Conservation (phyloP, 1,140 invertebrate species). For the Centruroides vittatus region DNA sequence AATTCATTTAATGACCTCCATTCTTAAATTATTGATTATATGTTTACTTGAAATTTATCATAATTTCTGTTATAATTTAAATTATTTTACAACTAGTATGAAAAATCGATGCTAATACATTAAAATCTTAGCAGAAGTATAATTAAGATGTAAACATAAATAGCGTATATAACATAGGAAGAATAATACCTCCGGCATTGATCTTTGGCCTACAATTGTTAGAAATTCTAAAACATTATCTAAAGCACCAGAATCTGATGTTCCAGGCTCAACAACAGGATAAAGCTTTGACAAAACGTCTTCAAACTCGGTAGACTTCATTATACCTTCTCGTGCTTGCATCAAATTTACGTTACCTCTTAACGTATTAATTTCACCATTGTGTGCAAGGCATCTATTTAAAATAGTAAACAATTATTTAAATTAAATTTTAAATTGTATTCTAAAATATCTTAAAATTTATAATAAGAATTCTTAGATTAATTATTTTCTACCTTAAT, state of each 20-base stretch:
- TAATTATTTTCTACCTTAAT: constrained; percentile 50
- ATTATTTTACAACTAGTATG: no score
- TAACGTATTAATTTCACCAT: constrained; percentile 98
- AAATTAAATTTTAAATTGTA: not conserved
- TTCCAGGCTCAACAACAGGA: constrained; percentile 93
- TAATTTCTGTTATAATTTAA: no score
- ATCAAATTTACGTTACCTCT: constrained; percentile 96
- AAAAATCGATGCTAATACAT: no score
- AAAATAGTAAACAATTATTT: not conserved
- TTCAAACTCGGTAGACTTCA: constrained; percentile 76
- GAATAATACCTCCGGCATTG: constrained; percentile 55
- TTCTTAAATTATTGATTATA: no score
- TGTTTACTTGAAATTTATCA: no score
- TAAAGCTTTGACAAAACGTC: constrained; percentile 72
- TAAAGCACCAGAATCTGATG: constrained; percentile 91
- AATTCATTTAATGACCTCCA: no score
- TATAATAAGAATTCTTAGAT: not conserved
- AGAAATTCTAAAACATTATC: constrained; percentile 98
- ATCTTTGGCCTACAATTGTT: constrained; percentile 73
- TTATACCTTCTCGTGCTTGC: constrained; percentile 96
- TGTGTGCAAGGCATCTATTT: constrained; percentile 59
- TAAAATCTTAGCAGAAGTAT: no score
- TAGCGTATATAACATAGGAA: no score
- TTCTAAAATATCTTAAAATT: not conserved
- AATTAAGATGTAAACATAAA: no score